Conservation (phyloP, 2,113 vertebrate species). For the Pristiophorus japonicus region DNA sequence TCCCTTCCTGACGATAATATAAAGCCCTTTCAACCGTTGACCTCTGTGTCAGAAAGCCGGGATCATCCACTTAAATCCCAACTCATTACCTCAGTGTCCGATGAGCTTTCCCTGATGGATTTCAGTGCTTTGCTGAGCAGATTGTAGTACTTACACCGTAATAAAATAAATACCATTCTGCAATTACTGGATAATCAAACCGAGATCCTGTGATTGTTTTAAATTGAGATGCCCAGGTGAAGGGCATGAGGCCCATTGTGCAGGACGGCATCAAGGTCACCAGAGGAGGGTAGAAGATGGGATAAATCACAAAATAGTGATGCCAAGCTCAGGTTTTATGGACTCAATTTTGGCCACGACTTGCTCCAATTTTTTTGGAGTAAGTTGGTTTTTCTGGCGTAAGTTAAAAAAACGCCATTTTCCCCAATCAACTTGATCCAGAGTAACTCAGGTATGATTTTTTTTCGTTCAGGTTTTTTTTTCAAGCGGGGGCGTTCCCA, state of each 20-base stretch:
- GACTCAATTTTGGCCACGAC: too few relatives aligned
- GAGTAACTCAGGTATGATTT: too few relatives aligned
- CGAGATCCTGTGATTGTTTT: background rate
- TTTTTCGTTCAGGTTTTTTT: too few relatives aligned
- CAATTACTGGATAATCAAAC: constrained; percentile 1
- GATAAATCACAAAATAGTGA: background rate
- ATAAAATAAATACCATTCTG: background rate
- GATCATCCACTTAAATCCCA: constrained; percentile 22
- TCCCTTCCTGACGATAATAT: background rate
- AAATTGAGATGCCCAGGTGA: background rate
- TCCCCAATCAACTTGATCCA: too few relatives aligned
- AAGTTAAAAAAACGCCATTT: too few relatives aligned
- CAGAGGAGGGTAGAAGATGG: background rate
- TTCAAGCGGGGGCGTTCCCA: too few relatives aligned
- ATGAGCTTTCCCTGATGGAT: constrained; percentile 19
- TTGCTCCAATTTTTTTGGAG: too few relatives aligned
- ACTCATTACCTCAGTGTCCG: background rate
- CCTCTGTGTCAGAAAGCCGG: constrained; percentile 5
- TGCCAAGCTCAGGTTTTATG: background rate
- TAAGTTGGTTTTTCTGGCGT: too few relatives aligned
- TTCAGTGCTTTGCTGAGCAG: constrained; percentile 17
- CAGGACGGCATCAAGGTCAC: background rate
- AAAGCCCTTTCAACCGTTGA: background rate
- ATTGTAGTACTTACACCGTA: constrained; percentile 9
- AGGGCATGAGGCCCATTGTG: background rate